Evolutionary conservation across 2,113 vertebrate genomes (phyloP).

Genomic region (Coregonus clupeaformis): DNA sequence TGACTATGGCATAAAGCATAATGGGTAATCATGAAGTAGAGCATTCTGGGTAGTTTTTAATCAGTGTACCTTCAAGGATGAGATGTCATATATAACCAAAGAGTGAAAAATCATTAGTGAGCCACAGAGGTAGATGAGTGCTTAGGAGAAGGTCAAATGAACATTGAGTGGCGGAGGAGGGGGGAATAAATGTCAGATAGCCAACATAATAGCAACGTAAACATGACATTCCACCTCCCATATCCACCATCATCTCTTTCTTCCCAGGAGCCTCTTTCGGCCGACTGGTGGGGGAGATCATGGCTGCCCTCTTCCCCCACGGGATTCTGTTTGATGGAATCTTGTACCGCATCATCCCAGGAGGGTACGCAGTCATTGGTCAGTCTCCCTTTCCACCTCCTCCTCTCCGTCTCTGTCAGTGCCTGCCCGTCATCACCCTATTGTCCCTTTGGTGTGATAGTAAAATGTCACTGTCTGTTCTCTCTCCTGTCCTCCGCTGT

Average conservation of each 20-base stretch:
- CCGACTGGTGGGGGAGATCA: constrained; percentile 88
- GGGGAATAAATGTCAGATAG: not conserved
- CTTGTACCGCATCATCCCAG: constrained; percentile 91
- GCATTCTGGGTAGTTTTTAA: no score
- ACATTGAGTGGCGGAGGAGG: not conserved
- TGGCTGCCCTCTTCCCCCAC: constrained; percentile 88
- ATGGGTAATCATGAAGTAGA: no score
- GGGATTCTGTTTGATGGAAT: constrained; percentile 93
- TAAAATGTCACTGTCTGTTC: constrained; percentile 52
- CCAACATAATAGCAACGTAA: not conserved
- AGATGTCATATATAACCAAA: no score
- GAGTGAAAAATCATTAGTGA: no score
- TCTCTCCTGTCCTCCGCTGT: not conserved
- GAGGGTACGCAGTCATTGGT: constrained; percentile 97
- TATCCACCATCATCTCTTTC: not conserved
- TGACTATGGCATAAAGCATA: no score
- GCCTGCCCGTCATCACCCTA: not conserved
- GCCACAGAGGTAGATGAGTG: no score
- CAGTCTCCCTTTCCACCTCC: constrained; percentile 58
- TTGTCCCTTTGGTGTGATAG: constrained; percentile 32
- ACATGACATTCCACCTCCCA: not conserved
- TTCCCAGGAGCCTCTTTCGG: constrained; percentile 87
- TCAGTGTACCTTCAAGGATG: no score
- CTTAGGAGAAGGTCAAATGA: not conserved
- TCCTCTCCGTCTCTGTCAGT: constrained; percentile 6